phyloP scores from a whole-genome alignment of 2,888 invertebrate genomes.

The Dione vanillae region DNA sequence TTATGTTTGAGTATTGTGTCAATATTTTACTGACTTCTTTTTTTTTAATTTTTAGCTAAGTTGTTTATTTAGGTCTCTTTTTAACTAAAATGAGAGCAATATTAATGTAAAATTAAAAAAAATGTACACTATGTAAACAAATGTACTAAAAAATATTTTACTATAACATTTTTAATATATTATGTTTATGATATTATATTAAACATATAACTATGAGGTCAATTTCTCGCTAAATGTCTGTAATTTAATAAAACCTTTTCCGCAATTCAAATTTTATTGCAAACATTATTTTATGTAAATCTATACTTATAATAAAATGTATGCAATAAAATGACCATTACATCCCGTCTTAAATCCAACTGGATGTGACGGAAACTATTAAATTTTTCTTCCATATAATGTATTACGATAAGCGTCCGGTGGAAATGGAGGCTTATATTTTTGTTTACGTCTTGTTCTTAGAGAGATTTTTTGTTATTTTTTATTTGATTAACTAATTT shows the following conservation, averaged over 20 bases:
- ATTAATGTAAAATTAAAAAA: no score
- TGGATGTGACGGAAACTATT: slow-evolving; percentile 19
- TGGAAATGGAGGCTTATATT: slow-evolving; percentile 9
- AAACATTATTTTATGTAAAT: slow-evolving; percentile 5
- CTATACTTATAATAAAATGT: slow-evolving; percentile 13
- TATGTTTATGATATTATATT: no score
- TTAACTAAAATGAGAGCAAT: no score
- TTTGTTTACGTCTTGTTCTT: background rate
- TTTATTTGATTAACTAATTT: no score
- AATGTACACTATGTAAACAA: no score
- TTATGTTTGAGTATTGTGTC: no score
- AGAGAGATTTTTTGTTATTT: no score
- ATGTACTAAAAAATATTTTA: no score
- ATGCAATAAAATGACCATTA: slow-evolving; percentile 18
- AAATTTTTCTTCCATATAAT: slow-evolving; percentile 15
- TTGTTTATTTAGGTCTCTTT: no score
- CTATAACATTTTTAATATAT: no score
- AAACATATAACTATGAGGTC: background rate
- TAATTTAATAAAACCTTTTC: slow-evolving; percentile 14
- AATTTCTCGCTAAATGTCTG: slow-evolving; percentile 1
- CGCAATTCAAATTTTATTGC: background rate
- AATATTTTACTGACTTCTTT: no score
- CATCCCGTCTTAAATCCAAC: slow-evolving; percentile 14
- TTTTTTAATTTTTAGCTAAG: no score
- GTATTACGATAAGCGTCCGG: slow-evolving; percentile 8